A percentile compares a stretch with the other conserved stretches of the same genome.
These are phyloP conservation scores for Stegostoma tigrinum DNA, from an alignment of 2,113 vertebrate species.

Conservation along the genomic window DNA sequence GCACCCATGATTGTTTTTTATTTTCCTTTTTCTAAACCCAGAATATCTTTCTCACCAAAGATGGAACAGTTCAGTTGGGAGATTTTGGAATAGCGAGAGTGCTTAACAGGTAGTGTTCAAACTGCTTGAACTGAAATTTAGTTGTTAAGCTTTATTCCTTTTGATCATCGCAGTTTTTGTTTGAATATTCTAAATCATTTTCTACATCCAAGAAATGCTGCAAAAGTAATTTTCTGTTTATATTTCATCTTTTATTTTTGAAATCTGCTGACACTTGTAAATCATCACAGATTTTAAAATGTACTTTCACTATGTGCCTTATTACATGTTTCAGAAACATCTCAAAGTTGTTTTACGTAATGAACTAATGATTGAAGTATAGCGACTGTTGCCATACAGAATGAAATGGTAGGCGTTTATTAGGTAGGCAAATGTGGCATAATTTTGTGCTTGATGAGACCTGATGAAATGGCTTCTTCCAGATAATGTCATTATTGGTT, in stretches of 20 bases:
- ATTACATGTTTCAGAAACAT: not conserved
- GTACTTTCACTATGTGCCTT: not conserved
- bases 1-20: not conserved
- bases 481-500: not conserved
- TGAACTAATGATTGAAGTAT: not conserved
- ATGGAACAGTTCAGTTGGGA: constrained; percentile 88
- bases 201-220: not conserved
- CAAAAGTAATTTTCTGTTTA: not conserved
- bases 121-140: not conserved
- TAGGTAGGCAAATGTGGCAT: not conserved
- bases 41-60: constrained; percentile 98
- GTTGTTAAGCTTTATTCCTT: not conserved
- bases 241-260: not conserved
- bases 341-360: not conserved
- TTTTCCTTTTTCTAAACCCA: constrained; percentile 39
- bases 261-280: not conserved
- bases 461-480: not conserved
- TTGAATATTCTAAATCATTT: not conserved
- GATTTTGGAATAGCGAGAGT: constrained; percentile 97
- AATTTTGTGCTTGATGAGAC: not conserved
- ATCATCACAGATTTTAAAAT: not conserved
- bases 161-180: not conserved
- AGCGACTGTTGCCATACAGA: not conserved
- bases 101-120: constrained; percentile 75
- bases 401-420: not conserved